A percentile compares a stretch with the other conserved stretches of the same genome.
These are phyloP conservation scores for Oscarella lobularis DNA, from an alignment of 37 sponge, comb jelly and placozoan genomes.

Conservation along the genomic window DNA sequence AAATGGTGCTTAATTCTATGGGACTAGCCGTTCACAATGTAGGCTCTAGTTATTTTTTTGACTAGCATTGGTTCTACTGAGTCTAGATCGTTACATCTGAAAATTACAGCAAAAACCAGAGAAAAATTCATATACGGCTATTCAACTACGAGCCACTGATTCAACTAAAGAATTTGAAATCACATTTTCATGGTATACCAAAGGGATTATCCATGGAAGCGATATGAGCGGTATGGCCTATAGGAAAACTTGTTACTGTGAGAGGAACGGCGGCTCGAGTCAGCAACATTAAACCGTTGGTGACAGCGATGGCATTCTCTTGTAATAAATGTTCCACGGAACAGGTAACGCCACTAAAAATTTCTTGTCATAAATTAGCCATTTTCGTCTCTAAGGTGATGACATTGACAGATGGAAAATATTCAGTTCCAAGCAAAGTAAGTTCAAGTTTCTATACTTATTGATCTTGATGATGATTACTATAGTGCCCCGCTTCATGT, in stretches of 20 bases:
- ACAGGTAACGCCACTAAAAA: background rate
- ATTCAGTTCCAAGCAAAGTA: constrained; percentile 66
- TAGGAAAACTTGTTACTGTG: constrained; percentile 72
- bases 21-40: constrained; percentile 13
- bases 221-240: constrained; percentile 13
- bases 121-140: constrained; percentile 20
- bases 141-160: constrained; percentile 49
- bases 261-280: constrained; percentile 85
- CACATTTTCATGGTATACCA: constrained; percentile 40
- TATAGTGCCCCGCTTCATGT: background rate
- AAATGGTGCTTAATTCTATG: constrained; percentile 24
- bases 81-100: too few species aligned
- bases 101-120: too few species aligned
- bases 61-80: constrained; percentile 41
- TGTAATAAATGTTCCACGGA: constrained; percentile 58
- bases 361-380: background rate
- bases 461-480: too few species aligned
- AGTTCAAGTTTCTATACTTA: too few species aligned
- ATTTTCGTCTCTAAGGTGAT: constrained; percentile 21
- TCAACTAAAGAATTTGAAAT: constrained; percentile 56
- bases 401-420: constrained; percentile 75
- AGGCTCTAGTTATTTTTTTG: constrained; percentile 12
- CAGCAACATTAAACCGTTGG: constrained; percentile 80
- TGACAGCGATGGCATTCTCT: constrained; percentile 71
- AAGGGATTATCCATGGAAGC: background rate